phyloP scores from a whole-genome alignment of 2,888 invertebrate genomes.

The Lamellibrachia satsuma region DNA sequence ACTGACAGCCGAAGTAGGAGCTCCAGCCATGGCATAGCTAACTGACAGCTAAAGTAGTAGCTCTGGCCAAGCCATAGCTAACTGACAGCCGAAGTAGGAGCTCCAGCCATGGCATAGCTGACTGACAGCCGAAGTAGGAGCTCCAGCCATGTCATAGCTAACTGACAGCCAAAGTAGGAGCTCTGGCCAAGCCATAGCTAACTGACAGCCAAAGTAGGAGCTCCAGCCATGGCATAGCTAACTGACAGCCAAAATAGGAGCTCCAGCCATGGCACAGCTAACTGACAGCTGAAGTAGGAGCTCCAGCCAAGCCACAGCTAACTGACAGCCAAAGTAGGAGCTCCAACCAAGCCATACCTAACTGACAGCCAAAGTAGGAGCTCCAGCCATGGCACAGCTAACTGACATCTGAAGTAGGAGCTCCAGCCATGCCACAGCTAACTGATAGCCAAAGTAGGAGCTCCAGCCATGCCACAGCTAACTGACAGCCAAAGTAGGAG shows the following conservation, averaged over 20 bases:
- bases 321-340: not conserved
- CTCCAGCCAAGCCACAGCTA: not conserved
- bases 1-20: not conserved
- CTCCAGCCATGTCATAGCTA: not conserved
- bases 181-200: too few relatives aligned
- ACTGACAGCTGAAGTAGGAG: not conserved
- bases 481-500: not conserved
- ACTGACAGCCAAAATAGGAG: too few relatives aligned
- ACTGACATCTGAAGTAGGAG: too few relatives aligned
- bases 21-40: too few relatives aligned
- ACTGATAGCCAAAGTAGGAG: not conserved
- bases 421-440: not conserved
- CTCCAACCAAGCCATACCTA: too few relatives aligned
- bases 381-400: too few relatives aligned
- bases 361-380: too few relatives aligned
- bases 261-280: not conserved
- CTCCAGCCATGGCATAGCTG: not conserved
- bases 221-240: too few relatives aligned
- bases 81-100: too few relatives aligned
- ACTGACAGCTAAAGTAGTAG: too few relatives aligned
- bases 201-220: too few relatives aligned
- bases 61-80: too few relatives aligned
- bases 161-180: not conserved
- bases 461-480: not conserved
- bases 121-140: not conserved